phyloP scores from a whole-genome alignment of 2,888 invertebrate genomes.

The Pharmacophagus antenor region DNA sequence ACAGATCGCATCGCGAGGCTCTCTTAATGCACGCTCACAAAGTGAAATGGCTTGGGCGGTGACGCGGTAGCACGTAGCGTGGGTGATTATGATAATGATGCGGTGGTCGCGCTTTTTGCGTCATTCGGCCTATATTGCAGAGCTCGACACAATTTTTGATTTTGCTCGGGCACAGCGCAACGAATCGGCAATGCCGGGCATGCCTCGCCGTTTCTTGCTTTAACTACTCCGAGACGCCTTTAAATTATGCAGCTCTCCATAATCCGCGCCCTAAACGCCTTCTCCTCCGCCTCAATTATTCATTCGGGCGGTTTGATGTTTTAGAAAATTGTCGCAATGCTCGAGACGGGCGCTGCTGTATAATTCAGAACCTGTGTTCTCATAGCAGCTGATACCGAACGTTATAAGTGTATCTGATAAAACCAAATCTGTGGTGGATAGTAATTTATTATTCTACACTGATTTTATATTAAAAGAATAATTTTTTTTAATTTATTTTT shows the following conservation, averaged over 20 bases:
- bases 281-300: constrained; percentile 76
- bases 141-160: constrained; percentile 64
- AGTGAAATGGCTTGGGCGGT: constrained; percentile 75
- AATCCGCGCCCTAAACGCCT: constrained; percentile 78
- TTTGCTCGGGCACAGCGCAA: constrained; percentile 36
- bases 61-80: constrained; percentile 66
- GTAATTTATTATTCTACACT: constrained; percentile 18
- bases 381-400: constrained; percentile 58
- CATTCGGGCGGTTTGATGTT: constrained; percentile 77
- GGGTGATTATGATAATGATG: constrained; percentile 80
- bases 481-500: too few species aligned
- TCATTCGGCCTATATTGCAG: constrained; percentile 66
- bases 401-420: constrained; percentile 33
- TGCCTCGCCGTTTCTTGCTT: constrained; percentile 52
- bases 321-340: constrained; percentile 77
- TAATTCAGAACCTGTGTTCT: constrained; percentile 62
- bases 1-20: constrained; percentile 72
- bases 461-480: too few species aligned
- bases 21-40: constrained; percentile 77
- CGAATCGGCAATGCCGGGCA: constrained; percentile 35
- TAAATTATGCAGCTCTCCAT: constrained; percentile 79
- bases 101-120: constrained; percentile 76
- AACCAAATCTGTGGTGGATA: constrained; percentile 11
- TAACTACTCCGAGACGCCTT: constrained; percentile 67
- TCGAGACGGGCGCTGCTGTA: constrained; percentile 66